Conservation (phyloP, 2,113 vertebrate genomes). For the Reinhardtius hippoglossoides region DNA sequence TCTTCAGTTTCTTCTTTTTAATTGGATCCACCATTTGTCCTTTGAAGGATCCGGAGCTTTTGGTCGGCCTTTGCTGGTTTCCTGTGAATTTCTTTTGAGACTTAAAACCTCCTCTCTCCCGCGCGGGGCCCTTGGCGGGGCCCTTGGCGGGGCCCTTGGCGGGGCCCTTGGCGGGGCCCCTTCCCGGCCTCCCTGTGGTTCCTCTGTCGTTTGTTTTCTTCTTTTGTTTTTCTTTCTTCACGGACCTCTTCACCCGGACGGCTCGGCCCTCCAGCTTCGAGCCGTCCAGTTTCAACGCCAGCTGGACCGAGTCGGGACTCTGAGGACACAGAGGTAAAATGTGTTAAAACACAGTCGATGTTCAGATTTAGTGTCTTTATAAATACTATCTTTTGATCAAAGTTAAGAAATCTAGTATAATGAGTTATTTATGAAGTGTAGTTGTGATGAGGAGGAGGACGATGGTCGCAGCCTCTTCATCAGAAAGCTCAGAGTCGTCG, state of each 20-base stretch:
- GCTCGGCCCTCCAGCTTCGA: constrained; percentile 86
- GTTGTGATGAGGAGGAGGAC: not conserved
- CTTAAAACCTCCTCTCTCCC: constrained; percentile 33
- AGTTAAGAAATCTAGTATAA: too few species aligned
- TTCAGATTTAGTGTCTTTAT: too few species aligned
- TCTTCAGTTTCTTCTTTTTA: constrained; percentile 75
- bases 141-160: not conserved
- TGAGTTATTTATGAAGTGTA: not conserved
- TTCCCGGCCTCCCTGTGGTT: not conserved
- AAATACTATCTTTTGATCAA: too few species aligned
- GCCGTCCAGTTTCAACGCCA: constrained; percentile 90
- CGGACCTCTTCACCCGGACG: constrained; percentile 86
- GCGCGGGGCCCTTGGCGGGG: not conserved
- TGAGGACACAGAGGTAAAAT: constrained; percentile 48
- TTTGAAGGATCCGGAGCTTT: constrained; percentile 74
- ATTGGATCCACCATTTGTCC: constrained; percentile 84
- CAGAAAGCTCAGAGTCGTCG: not conserved
- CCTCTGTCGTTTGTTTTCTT: not conserved
- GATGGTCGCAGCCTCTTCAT: too few species aligned
- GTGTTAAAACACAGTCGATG: not conserved
- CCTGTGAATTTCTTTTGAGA: constrained; percentile 3
- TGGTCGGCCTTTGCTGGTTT: constrained; percentile 15
- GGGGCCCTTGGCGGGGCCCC: not conserved
- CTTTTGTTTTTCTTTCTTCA: constrained; percentile 78
- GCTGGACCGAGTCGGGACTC: constrained; percentile 89